These are phyloP conservation scores for Malurus melanocephalus DNA, from an alignment of 2,113 vertebrate genomes.

Conservation along the genomic window DNA sequence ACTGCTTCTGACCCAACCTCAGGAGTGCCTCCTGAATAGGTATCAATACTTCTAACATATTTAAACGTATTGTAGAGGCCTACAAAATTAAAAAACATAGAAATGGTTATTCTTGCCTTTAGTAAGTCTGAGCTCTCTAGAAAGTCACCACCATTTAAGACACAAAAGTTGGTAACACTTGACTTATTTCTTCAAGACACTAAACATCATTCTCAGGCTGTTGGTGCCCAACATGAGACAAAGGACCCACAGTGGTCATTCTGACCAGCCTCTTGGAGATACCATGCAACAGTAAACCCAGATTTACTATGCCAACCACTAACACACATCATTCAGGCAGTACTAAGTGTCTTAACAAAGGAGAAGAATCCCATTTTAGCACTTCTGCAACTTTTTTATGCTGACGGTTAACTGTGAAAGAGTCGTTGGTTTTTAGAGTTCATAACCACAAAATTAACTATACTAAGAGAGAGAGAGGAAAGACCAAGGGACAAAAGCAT, in stretches of 20 bases:
- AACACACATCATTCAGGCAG: neutral
- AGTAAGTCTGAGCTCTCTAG: neutral
- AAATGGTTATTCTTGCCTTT: neutral
- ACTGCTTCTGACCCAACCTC: neutral
- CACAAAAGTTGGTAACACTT: neutral
- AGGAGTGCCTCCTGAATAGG: neutral
- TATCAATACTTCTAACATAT: neutral
- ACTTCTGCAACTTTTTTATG: neutral
- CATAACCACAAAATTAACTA: neutral
- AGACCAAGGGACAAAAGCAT: neutral
- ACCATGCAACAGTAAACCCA: accelerated
- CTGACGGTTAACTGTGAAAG: neutral
- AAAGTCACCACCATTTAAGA: neutral
- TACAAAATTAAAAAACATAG: neutral
- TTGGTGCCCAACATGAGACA: accelerated
- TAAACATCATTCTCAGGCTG: neutral
- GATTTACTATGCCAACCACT: neutral
- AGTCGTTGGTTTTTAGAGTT: neutral
- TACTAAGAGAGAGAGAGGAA: neutral
- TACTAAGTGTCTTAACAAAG: neutral
- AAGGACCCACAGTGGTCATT: accelerated
- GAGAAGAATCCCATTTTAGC: neutral
- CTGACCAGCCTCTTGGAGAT: neutral
- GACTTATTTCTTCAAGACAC: neutral
- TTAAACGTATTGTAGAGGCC: neutral